Percentiles rank a stretch among this genome's conserved stretches.
Evolutionary conservation across 1,140 invertebrate genomes (phyloP).

Genomic region (Achatina immaculata): DNA sequence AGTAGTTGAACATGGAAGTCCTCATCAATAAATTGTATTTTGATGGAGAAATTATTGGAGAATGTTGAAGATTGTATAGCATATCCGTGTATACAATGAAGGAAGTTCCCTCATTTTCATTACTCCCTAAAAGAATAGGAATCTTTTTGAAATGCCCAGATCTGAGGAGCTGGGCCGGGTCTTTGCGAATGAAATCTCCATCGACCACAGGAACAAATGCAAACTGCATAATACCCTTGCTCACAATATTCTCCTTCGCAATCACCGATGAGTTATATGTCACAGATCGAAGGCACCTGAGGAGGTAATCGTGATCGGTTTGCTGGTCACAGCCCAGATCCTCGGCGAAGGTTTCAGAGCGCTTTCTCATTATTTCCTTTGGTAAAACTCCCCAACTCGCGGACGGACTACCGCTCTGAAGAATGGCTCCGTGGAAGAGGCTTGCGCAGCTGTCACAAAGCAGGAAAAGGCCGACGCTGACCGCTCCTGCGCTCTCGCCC

Average conservation of each 20-base stretch:
- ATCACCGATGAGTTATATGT: conserved; percentile 81
- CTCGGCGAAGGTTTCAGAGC: conserved; percentile 51
- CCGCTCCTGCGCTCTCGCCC: conserved; percentile 95
- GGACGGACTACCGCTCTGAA: conserved; percentile 77
- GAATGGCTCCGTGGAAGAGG: conserved; percentile 85
- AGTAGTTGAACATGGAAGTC: conserved; percentile 31
- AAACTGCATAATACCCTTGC: conserved; percentile 82
- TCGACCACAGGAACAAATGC: conserved; percentile 95
- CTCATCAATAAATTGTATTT: not conserved
- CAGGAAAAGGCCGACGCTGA: conserved; percentile 91
- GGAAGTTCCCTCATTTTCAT: conserved; percentile 88
- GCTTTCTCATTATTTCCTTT: conserved; percentile 74
- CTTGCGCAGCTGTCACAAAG: conserved; percentile 87
- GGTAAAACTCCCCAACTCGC: conserved; percentile 93
- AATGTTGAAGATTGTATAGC: not conserved
- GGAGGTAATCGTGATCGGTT: conserved; percentile 79
- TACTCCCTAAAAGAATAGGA: conserved; percentile 91
- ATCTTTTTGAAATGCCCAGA: conserved; percentile 93
- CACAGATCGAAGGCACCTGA: conserved; percentile 82
- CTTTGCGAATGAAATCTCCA: conserved; percentile 90
- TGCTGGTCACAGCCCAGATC: conserved; percentile 45
- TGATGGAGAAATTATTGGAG: not conserved
- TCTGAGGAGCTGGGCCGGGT: conserved; percentile 81
- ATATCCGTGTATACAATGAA: conserved; percentile 89
- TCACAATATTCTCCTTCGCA: conserved; percentile 84